Conservation (phyloP, 2,888 invertebrate species). For the Gastrophysa polygoni region DNA sequence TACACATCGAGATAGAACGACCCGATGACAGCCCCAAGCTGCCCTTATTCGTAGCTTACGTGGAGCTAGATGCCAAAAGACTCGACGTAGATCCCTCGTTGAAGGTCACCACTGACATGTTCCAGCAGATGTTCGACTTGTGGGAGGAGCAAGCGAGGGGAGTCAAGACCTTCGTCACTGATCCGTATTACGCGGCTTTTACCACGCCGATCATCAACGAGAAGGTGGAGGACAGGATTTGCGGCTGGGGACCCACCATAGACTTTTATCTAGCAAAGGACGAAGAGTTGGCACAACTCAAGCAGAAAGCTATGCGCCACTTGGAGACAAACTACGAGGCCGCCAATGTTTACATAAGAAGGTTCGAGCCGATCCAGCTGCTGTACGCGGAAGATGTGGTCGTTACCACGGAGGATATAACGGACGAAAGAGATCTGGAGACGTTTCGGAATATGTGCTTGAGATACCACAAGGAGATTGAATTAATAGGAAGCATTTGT, state of each 20-base stretch:
- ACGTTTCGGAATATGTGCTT: constrained; percentile 71
- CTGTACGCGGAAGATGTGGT: constrained; percentile 74
- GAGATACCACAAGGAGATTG: constrained; percentile 72
- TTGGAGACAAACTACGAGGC: constrained; percentile 68
- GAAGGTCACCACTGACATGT: constrained; percentile 63
- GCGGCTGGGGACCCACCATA: constrained; percentile 75
- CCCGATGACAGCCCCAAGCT: constrained; percentile 61
- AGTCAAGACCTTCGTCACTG: constrained; percentile 75
- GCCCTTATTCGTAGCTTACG: constrained; percentile 69
- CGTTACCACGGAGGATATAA: constrained; percentile 68
- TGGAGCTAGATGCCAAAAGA: constrained; percentile 54
- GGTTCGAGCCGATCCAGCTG: constrained; percentile 69
- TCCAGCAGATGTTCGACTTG: constrained; percentile 66
- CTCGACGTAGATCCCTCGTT: constrained; percentile 67
- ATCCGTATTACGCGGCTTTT: constrained; percentile 72
- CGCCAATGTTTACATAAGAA: constrained; percentile 67
- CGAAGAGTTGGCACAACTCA: constrained; percentile 61
- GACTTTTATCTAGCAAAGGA: constrained; percentile 74
- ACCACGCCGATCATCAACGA: constrained; percentile 85
- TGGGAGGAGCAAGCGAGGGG: constrained; percentile 72
- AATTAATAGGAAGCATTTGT: constrained; percentile 69
- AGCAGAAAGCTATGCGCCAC: constrained; percentile 63
- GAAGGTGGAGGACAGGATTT: constrained; percentile 77
- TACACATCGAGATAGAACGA: constrained; percentile 55
- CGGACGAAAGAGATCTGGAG: constrained; percentile 68